phyloP scores from a whole-genome alignment of 2,888 invertebrate species.

The Autographa gamma region DNA sequence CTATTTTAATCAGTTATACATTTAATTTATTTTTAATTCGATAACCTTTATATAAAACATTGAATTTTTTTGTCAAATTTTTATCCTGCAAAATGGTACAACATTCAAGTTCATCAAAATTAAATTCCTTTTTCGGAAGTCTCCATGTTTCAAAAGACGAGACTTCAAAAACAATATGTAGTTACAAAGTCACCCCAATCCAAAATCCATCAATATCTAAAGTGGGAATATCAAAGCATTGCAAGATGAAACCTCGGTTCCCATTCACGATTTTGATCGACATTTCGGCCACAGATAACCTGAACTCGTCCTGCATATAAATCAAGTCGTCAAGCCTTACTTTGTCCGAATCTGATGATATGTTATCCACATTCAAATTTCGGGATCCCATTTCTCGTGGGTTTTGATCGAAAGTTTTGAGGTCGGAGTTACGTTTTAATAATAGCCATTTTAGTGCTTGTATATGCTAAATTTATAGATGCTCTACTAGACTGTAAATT shows the following conservation, averaged over 20 bases:
- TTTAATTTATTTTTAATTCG: too few relatives aligned
- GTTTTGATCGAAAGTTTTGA: conserved; percentile 11
- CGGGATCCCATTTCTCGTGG: conserved; percentile 9
- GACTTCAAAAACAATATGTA: too few relatives aligned
- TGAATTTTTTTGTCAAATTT: too few relatives aligned
- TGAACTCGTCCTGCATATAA: conserved; percentile 63
- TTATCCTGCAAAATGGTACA: too few relatives aligned
- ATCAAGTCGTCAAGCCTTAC: conserved; percentile 61
- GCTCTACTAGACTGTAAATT: background rate
- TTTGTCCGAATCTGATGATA: conserved; percentile 48
- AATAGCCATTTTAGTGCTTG: background rate
- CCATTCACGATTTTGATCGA: conserved; percentile 53
- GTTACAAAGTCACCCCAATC: conserved; percentile 1
- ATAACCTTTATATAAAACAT: too few relatives aligned
- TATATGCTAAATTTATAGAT: background rate
- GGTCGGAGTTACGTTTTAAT: background rate
- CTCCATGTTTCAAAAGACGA: too few relatives aligned
- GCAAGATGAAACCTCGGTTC: conserved; percentile 23
- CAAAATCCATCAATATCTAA: conserved; percentile 2
- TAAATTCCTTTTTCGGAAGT: too few relatives aligned
- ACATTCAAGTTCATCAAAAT: too few relatives aligned
- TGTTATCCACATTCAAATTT: conserved; percentile 47
- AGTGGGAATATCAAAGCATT: conserved; percentile 32
- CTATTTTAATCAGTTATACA: too few relatives aligned
- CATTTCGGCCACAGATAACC: conserved; percentile 58